Conservation (phyloP, 2,888 invertebrate genomes). For the Baronia brevicornis region DNA sequence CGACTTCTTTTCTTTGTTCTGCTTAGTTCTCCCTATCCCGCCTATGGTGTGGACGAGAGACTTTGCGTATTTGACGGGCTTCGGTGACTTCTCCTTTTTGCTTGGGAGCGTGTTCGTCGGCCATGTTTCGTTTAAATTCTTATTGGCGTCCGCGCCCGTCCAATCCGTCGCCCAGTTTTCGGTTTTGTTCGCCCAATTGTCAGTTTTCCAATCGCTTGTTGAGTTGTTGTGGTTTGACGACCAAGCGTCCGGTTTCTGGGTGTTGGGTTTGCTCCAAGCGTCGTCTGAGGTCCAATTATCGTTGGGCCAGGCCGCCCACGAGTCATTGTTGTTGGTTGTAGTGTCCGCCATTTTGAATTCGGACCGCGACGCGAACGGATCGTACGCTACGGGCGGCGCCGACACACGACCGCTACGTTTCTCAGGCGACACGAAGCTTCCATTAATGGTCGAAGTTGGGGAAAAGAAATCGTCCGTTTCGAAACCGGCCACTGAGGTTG, state of each 20-base stretch:
- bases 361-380: slow-evolving; percentile 34
- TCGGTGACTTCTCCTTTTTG: slow-evolving; percentile 68
- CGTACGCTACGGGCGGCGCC: slow-evolving; percentile 50
- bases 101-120: slow-evolving; percentile 53
- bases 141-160: slow-evolving; percentile 39
- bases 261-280: slow-evolving; percentile 41
- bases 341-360: slow-evolving; percentile 14
- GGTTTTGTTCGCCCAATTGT: slow-evolving; percentile 36
- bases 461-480: slow-evolving; percentile 55
- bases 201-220: slow-evolving; percentile 43
- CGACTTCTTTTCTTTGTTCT: slow-evolving; percentile 51
- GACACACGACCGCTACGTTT: slow-evolving; percentile 57
- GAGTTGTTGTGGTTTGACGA: slow-evolving; percentile 22
- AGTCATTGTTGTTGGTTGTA: slow-evolving; percentile 25
- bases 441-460: slow-evolving; percentile 37
- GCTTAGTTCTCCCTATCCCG: slow-evolving; percentile 52
- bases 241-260: slow-evolving; percentile 27
- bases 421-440: slow-evolving; percentile 37
- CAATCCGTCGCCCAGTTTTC: slow-evolving; percentile 47
- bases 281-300: slow-evolving; percentile 54
- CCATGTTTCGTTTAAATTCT: slow-evolving; percentile 63
- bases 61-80: slow-evolving; percentile 63
- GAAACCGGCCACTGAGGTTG: slow-evolving; percentile 57
- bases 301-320: slow-evolving; percentile 72
- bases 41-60: slow-evolving; percentile 67